Evolutionary conservation across 2,888 invertebrate genomes (phyloP).

Genomic region (Drosophila multiciliata): DNA sequence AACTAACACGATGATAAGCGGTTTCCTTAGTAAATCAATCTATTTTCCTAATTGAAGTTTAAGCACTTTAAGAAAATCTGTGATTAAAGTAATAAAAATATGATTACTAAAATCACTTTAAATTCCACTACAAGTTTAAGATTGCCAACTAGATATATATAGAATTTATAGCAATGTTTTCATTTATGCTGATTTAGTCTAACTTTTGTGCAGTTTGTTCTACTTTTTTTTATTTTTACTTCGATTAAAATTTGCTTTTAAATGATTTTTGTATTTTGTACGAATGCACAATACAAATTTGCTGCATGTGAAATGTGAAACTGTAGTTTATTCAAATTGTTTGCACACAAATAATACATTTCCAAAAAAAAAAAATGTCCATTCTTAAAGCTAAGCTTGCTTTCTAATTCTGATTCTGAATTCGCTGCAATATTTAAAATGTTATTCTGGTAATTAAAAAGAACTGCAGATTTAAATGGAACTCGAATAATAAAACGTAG

Average conservation of each 20-base stretch:
- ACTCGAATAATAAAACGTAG: constrained; percentile 13
- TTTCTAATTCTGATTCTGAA: too few relatives aligned
- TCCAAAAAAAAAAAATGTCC: neutral
- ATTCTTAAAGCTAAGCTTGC: neutral
- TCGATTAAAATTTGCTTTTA: neutral
- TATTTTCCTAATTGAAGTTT: neutral
- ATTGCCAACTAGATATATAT: neutral
- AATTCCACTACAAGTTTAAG: neutral
- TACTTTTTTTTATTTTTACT: neutral
- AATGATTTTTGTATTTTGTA: neutral
- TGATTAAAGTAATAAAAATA: neutral
- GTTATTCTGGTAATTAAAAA: constrained; percentile 59
- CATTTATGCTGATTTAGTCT: neutral
- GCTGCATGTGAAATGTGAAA: neutral
- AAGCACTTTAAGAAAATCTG: neutral
- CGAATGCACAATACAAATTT: neutral
- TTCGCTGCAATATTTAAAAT: neutral
- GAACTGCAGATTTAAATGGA: constrained; percentile 42
- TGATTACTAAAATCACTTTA: neutral
- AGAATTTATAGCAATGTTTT: neutral
- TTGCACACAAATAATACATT: constrained; percentile 1
- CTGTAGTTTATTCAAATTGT: constrained; percentile 32
- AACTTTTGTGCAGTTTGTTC: neutral
- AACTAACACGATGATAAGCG: neutral
- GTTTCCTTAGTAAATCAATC: too few relatives aligned